Percentiles rank a stretch among this genome's conserved stretches.
These are phyloP conservation scores for Pollenia amentaria DNA, from an alignment of 2,888 invertebrate genomes.

Conservation along the genomic window DNA sequence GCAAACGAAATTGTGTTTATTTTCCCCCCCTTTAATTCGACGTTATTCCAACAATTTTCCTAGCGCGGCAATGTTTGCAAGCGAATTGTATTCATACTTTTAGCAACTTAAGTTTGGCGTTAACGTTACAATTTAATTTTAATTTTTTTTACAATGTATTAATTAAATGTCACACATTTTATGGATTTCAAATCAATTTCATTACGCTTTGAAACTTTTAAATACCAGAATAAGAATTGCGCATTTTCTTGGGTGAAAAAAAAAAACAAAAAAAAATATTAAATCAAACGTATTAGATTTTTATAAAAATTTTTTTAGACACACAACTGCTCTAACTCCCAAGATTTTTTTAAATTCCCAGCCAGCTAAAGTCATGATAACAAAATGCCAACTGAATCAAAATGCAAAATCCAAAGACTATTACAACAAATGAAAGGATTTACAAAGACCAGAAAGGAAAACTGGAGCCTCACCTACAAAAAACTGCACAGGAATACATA, in stretches of 20 bases:
- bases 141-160: background rate
- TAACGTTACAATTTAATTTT: too few species aligned
- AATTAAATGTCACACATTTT: background rate
- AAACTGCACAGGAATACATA: slow-evolving; percentile 24
- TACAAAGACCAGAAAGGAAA: slow-evolving; percentile 44
- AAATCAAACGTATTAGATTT: slow-evolving; percentile 6
- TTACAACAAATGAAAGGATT: slow-evolving; percentile 49
- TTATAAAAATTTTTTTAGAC: background rate
- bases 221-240: slow-evolving; percentile 35
- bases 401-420: slow-evolving; percentile 39
- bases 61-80: too few species aligned
- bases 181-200: slow-evolving; percentile 2
- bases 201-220: slow-evolving; percentile 1
- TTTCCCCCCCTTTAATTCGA: too few species aligned
- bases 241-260: slow-evolving; percentile 23
- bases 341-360: background rate
- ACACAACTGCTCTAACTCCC: background rate
- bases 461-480: slow-evolving; percentile 48
- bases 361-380: slow-evolving; percentile 36
- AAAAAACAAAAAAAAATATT: slow-evolving; percentile 3
- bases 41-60: too few species aligned
- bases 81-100: too few species aligned
- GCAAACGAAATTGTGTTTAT: too few species aligned
- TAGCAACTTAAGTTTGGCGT: too few species aligned
- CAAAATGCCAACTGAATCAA: slow-evolving; percentile 9